Evolutionary conservation across 2,113 vertebrate genomes (phyloP), one percentile per base, ranked within the genome.

Genomic region (Lycocorax pyrrhopterus): DNA sequence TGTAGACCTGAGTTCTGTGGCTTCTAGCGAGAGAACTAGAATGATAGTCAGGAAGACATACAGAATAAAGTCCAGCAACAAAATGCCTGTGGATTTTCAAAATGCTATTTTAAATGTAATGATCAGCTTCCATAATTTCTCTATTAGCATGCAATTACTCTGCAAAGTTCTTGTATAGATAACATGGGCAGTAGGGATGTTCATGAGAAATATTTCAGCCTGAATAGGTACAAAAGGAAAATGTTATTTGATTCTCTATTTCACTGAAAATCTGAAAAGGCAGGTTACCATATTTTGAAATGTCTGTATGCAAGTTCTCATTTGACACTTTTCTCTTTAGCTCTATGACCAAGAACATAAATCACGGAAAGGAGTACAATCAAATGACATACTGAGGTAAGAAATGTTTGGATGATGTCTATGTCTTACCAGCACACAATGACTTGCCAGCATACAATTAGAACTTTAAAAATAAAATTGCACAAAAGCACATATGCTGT

Each of bases 401-500:
- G 58, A 82, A 29, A 59, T 62, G 46, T 79, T 92, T 60, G 84
- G 62, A 94, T 78, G 64, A 62, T 84, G 43, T 63, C 72, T 93
- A 7, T 7, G 2, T 77, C 64, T 92, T 89, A 64, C 33, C 60
- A 71, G 32, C 56, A 49, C 74, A 73, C 33, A 90, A 19, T 85
- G 66, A 59, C 52, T 92, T 92, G 59, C 63, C 77, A 68, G 37
- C 46, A 51, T 87, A 71, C 47, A 93, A 95, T 95, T 95, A 95
- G 25, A 91, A 66, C 35, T 87, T 94, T 43, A 95, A 63, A 93
- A 96, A 78, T 81, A 90, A 86, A 94, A 37, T 23, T 62, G 49
- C 23, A 76, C 51, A 91, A 92, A 96, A 91, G 52, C 37, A 63
- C 29, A 71, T 74, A 75, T 33, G 26, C 15, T 64, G 20, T 33